phyloP scores from a whole-genome alignment of 2,797 vertebrate genomes.

The Galagoides demidoff region DNA sequence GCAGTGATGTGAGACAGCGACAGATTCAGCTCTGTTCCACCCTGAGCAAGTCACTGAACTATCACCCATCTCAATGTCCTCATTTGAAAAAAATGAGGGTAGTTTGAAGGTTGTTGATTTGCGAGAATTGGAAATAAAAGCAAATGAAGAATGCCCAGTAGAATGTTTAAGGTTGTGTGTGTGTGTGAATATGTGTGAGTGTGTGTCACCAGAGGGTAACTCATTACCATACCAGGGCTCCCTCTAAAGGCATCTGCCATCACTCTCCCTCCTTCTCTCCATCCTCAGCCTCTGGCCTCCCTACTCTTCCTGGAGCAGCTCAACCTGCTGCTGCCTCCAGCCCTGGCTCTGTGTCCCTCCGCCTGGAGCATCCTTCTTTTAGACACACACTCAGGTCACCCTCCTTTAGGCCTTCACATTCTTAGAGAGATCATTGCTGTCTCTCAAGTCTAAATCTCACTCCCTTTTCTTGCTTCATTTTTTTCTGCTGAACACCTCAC shows the following conservation, averaged over 20 bases:
- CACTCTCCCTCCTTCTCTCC: background rate
- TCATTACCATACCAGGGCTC: background rate
- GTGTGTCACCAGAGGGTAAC: accelerated
- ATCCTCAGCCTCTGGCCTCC: background rate
- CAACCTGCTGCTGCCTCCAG: background rate
- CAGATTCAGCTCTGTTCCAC: background rate
- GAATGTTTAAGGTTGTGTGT: background rate
- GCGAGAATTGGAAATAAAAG: background rate
- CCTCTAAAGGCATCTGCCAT: accelerated
- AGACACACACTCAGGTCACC: accelerated
- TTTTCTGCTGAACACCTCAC: background rate
- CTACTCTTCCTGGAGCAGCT: accelerated
- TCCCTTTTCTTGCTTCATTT: background rate
- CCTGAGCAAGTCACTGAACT: background rate
- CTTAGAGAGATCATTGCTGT: no score
- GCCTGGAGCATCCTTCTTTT: background rate
- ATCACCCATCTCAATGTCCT: background rate
- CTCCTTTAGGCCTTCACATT: no score
- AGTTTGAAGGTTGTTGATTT: background rate
- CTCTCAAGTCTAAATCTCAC: background rate
- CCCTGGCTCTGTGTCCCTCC: background rate
- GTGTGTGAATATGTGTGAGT: no score
- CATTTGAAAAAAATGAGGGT: background rate
- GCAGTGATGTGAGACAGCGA: background rate
- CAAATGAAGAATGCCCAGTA: background rate